Base-by-base conservation (phyloP, 2,888 invertebrate genomes). In the Drosophila lacicola region DNA sequence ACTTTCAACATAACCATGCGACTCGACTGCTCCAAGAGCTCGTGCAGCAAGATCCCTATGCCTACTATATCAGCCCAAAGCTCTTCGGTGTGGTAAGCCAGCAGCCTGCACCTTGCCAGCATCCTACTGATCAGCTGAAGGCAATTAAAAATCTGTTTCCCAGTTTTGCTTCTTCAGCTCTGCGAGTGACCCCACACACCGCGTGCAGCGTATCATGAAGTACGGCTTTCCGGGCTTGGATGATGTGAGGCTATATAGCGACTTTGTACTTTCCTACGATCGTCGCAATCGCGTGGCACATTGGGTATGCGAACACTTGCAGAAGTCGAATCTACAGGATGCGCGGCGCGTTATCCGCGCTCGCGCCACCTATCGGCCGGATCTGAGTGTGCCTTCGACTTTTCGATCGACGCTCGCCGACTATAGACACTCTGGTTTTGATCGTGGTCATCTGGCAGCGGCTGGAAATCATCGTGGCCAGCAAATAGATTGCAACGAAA, bases 251-350 rank as follows among this genome's bases (percentile, higher is more conserved):
- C 96, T 97, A 0, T 97, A 96, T 89, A 96, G 97, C 81, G 97
- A 98, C 92, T 99, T 94, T 93, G 96, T 99, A 9, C 92, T 99
- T 8, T 97, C 98, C 0, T 99, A 99, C 83, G 99, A 99, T 91
- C 95, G 95, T 71, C 94, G 96, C 71, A 97, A 95, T 79, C 94
- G 97, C 74, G 96, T 97, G 3, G 96, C 99, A 0, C 95, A 98
- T 90, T 99, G 99, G 99, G 99, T 99, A 2, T 97, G 98, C 91
- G 99, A 99, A 91, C 98, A 99, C 90, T 92, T 99, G 46, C 97
- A 96, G 0, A 94, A 94, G 55, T 95, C 95, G 0, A 94, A 94
- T 82, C 91, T 98, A 0, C 94, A 94, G 47, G 92, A 93, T 51
- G 95, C 95, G 81, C 93, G 94, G 10, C 91, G 93, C 33, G 95